Evolutionary conservation across 2,888 invertebrate genomes (phyloP).

Genomic region (Bellardia bayeri): DNA sequence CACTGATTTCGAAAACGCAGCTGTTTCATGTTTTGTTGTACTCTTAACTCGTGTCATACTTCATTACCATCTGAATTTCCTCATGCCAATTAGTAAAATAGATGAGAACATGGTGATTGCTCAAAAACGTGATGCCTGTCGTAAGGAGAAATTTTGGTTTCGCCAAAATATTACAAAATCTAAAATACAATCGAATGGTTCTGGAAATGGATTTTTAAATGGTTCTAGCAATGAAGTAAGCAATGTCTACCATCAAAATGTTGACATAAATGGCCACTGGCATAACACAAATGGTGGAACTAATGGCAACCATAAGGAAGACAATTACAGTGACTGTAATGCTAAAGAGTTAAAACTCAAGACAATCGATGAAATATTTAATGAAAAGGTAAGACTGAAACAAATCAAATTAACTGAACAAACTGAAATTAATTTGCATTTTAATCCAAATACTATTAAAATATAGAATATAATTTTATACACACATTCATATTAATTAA

Average conservation of each 20-base stretch:
- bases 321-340: constrained; percentile 41
- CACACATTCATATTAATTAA: too few species aligned
- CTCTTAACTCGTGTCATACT: constrained; percentile 98
- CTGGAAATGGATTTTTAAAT: constrained; percentile 24
- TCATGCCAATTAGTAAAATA: constrained; percentile 98
- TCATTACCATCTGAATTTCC: constrained; percentile 97
- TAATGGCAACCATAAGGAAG: constrained; percentile 57
- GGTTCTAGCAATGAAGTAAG: constrained; percentile 14
- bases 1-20: constrained; percentile 99
- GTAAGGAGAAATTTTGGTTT: constrained; percentile 96
- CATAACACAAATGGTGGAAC: constrained; percentile 73
- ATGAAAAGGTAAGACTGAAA: constrained; percentile 87
- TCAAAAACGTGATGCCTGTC: constrained; percentile 95
- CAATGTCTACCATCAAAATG: neutral
- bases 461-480: neutral
- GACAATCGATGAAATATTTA: constrained; percentile 98
- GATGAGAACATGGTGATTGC: constrained; percentile 99
- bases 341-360: constrained; percentile 88
- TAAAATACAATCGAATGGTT: constrained; percentile 22
- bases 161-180: constrained; percentile 89
- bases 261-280: neutral
- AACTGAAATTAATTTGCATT: neutral
- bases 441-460: neutral
- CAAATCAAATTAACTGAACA: neutral
- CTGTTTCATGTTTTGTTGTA: constrained; percentile 98